Conservation (phyloP, 1,140 invertebrate genomes). For the Planococcus citri region DNA sequence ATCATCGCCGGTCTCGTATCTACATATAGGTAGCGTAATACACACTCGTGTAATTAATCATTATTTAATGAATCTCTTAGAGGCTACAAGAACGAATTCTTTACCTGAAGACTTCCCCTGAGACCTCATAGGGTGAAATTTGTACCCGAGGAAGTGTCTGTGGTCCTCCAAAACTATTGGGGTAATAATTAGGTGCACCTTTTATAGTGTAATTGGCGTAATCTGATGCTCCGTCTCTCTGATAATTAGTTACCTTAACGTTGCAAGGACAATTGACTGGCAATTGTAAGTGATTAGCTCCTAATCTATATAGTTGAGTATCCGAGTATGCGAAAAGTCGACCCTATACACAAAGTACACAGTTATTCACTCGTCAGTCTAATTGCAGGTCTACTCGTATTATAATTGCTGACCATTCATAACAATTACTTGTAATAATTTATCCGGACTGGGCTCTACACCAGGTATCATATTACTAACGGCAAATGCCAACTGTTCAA, state of each 20-base stretch:
- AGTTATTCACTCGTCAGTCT: not conserved
- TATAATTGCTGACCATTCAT: too few relatives aligned
- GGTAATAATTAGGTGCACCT: constrained; percentile 86
- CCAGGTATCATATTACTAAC: constrained; percentile 85
- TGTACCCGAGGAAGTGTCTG: constrained; percentile 40
- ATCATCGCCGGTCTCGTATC: too few relatives aligned
- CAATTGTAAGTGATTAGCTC: constrained; percentile 82
- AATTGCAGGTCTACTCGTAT: too few relatives aligned
- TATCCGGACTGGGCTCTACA: constrained; percentile 84
- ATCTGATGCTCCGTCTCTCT: constrained; percentile 83
- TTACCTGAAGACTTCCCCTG: constrained; percentile 31
- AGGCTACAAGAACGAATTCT: constrained; percentile 46
- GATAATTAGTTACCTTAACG: constrained; percentile 51
- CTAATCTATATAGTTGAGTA: constrained; percentile 85
- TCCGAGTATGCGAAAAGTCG: constrained; percentile 89
- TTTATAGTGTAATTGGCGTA: constrained; percentile 47
- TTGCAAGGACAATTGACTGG: constrained; percentile 88
- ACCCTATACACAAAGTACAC: constrained; percentile 42
- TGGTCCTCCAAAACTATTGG: constrained; percentile 86
- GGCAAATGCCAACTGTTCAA: constrained; percentile 90
- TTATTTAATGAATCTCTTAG: too few relatives aligned
- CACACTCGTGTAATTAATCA: too few relatives aligned
- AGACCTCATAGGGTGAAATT: too few relatives aligned
- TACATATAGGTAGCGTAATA: too few relatives aligned
- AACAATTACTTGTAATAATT: constrained; percentile 80